Evolutionary conservation across 1,140 invertebrate genomes (phyloP), one percentile per base, ranked within the genome.

Genomic region (Heliconius nattereri): DNA sequence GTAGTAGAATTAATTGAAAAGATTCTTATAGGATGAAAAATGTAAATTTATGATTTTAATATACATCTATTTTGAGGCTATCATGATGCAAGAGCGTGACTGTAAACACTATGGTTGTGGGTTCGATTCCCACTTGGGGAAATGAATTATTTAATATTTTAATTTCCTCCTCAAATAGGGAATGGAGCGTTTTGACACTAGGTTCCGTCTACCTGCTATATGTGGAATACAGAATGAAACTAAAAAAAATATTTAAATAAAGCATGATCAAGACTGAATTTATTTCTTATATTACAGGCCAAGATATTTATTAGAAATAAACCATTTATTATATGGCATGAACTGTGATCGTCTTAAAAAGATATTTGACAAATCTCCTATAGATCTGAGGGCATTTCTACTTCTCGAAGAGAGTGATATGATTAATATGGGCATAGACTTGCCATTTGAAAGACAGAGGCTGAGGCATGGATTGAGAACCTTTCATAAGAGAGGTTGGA

Each of bases 401-500:
- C 86, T 92, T 35, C 78, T 96, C 19, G 94, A 94, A 77, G 95
- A 96, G 54, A 84, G 94, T 2, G 94, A 95, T 81, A 89, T 96
- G 82, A 79, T 89, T 2, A 86, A 89, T 54, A 79, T 96, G 57
- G 95, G 95, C 72, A 90, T 96, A 23, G 90, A 95, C 29, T 92
- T 96, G 80, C 93, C 92, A 73, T 94, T 94, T 79, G 95, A 96
- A 78, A 93, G 95, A 85, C 92, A 95, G 77, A 90, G 93, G 81
- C 89, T 96, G 70, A 84, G 91, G 35, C 76, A 88, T 13, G 92
- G 93, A 13, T 81, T 96, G 20, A 84, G 92, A 7, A 94, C 91
- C 78, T 95, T 96, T 84, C 95, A 96, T 84, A 85, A 79, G n/a
- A 90, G 91, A 82, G 85, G 89, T 9, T 96, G 96, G 96, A 95